Evolutionary conservation across 2,888 invertebrate genomes (phyloP).

Genomic region (Leptarthrus brevirostris): DNA sequence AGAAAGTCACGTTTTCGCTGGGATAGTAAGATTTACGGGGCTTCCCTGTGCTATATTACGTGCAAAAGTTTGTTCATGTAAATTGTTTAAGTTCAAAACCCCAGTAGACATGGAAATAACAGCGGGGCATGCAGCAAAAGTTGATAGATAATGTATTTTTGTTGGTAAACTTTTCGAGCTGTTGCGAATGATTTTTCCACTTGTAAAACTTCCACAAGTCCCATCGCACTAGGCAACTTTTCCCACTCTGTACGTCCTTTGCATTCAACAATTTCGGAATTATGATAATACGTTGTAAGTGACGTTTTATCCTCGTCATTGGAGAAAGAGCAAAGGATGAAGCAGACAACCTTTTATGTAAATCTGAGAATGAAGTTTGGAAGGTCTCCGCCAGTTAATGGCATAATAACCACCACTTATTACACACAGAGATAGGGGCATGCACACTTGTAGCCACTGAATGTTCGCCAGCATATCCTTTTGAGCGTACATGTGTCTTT

Average conservation of each 20-base stretch:
- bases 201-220: background rate
- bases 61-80: slow-evolving; percentile 22
- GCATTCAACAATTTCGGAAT: slow-evolving; percentile 34
- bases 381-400: slow-evolving; percentile 7
- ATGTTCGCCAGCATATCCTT: background rate
- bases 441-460: background rate
- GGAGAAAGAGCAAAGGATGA: background rate
- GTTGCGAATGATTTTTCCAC: slow-evolving; percentile 32
- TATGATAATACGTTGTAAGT: slow-evolving; percentile 34
- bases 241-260: background rate
- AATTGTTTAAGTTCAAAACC: slow-evolving; percentile 32
- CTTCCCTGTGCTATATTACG: slow-evolving; percentile 20
- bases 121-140: slow-evolving; percentile 20
- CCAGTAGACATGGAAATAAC: background rate
- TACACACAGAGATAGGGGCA: background rate
- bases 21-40: slow-evolving; percentile 16
- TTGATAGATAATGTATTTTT: slow-evolving; percentile 29
- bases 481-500: background rate
- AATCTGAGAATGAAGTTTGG: slow-evolving; percentile 26
- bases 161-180: slow-evolving; percentile 14
- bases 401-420: slow-evolving; percentile 35
- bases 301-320: slow-evolving; percentile 39
- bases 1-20: slow-evolving; percentile 37
- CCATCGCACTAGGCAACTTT: slow-evolving; percentile 9
- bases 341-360: slow-evolving; percentile 30